Percentiles rank a stretch among this genome's conserved stretches.
These are phyloP conservation scores for Cydia pomonella DNA, from an alignment of 1,140 invertebrate genomes.

Conservation along the genomic window DNA sequence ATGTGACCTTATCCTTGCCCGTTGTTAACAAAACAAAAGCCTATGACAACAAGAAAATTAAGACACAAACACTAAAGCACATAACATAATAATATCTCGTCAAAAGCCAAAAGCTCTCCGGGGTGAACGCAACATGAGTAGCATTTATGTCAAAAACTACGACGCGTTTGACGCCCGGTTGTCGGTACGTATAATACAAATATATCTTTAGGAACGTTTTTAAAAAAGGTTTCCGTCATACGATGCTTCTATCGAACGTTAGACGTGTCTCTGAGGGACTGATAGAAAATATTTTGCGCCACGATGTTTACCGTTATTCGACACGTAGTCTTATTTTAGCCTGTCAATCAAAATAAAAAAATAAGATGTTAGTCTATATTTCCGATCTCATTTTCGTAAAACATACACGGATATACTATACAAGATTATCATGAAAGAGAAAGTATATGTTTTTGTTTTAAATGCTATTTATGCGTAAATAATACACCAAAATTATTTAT, in stretches of 20 bases:
- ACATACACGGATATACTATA: too few species aligned
- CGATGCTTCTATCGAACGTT: not conserved
- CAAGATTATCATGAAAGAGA: too few species aligned
- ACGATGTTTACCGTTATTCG: constrained; percentile 3
- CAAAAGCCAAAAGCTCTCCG: not conserved
- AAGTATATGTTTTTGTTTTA: too few species aligned
- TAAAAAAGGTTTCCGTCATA: constrained; percentile 31
- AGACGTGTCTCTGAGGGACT: constrained; percentile 19
- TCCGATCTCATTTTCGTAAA: not conserved
- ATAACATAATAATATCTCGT: constrained; percentile 21
- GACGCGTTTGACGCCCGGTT: not conserved
- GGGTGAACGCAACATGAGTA: constrained; percentile 22
- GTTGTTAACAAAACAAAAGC: not conserved
- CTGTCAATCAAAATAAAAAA: not conserved
- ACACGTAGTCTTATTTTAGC: constrained; percentile 4
- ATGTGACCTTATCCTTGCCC: not conserved
- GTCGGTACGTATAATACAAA: not conserved
- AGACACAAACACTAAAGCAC: constrained; percentile 2
- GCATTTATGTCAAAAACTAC: constrained; percentile 27
- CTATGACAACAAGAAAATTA: constrained; percentile 7
- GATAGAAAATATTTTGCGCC: constrained; percentile 8
- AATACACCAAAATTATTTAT: too few species aligned
- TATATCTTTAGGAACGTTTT: constrained; percentile 14
- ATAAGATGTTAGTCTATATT: not conserved
- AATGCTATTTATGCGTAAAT: too few species aligned